These are phyloP conservation scores for Rhabditophanes sp. DNA, from an alignment of 2,888 invertebrate species.

Conservation along the genomic window DNA sequence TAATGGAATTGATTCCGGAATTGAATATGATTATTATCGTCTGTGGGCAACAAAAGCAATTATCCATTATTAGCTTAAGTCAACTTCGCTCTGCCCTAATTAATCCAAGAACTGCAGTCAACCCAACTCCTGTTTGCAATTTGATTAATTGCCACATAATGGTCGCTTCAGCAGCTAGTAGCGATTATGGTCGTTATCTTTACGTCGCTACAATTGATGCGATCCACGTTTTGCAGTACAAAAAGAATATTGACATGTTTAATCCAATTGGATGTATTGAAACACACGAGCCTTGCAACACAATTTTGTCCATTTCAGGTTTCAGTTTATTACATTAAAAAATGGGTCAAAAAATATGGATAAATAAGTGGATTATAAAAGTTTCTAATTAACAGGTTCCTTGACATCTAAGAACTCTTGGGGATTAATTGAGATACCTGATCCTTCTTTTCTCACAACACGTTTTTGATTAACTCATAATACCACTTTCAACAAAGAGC, in stretches of 20 bases:
- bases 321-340: too few relatives aligned
- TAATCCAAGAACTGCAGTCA: slow-evolving; percentile 7
- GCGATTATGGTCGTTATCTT: slow-evolving; percentile 9
- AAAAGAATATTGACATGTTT: slow-evolving; percentile 24
- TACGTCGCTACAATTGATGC: slow-evolving; percentile 16
- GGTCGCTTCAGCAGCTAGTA: too few relatives aligned
- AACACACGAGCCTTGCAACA: slow-evolving; percentile 11
- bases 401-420: too few relatives aligned
- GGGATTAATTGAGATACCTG: too few relatives aligned
- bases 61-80: slow-evolving; percentile 9
- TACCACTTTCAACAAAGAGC: too few relatives aligned
- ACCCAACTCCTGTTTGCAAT: slow-evolving; percentile 10
- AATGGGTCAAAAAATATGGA: too few relatives aligned
- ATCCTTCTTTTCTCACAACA: too few relatives aligned
- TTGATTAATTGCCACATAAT: slow-evolving; percentile 14
- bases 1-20: slow-evolving; percentile 15
- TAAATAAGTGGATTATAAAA: too few relatives aligned
- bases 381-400: too few relatives aligned
- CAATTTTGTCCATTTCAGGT: not conserved
- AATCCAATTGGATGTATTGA: slow-evolving; percentile 15
- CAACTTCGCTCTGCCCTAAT: slow-evolving; percentile 11
- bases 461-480: too few relatives aligned
- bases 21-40: slow-evolving; percentile 15
- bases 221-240: slow-evolving; percentile 28
- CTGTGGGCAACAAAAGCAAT: slow-evolving; percentile 10